Percentiles rank a stretch among this genome's conserved stretches.
phyloP scores from a whole-genome alignment of 2,113 vertebrate species.

The Hypanus sabinus region DNA sequence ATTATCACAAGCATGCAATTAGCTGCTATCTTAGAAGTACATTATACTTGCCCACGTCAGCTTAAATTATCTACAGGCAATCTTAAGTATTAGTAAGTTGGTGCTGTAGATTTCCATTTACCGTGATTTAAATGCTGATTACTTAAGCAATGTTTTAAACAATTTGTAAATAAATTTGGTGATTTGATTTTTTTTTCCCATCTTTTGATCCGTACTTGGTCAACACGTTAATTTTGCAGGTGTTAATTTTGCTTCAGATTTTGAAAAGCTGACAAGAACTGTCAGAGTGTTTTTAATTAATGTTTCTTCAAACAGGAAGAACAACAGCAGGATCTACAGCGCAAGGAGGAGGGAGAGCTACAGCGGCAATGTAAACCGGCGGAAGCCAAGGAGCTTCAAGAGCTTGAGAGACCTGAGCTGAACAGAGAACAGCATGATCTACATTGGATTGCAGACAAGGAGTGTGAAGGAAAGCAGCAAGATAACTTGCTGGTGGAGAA shows the following conservation, averaged over 20 bases:
- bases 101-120: neutral
- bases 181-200: neutral
- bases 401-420: slow-evolving; percentile 52
- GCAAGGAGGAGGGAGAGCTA: slow-evolving; percentile 1
- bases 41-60: too few species aligned
- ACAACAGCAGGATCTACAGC: neutral
- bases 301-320: neutral
- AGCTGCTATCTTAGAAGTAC: too few species aligned
- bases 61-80: neutral
- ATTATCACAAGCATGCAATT: too few species aligned
- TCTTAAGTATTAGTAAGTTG: neutral
- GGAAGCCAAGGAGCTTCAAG: slow-evolving; percentile 53
- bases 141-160: neutral
- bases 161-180: neutral
- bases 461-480: slow-evolving; percentile 52
- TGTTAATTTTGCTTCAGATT: neutral
- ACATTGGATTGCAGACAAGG: slow-evolving; percentile 48
- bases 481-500: slow-evolving; percentile 51
- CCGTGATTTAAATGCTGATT: too few species aligned
- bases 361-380: slow-evolving; percentile 44
- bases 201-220: neutral
- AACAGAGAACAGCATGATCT: slow-evolving; percentile 58
- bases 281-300: neutral
- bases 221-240: neutral
- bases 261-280: neutral